phyloP scores from a whole-genome alignment of 2,797 vertebrate species.

The Phataginus tetradactyla region DNA sequence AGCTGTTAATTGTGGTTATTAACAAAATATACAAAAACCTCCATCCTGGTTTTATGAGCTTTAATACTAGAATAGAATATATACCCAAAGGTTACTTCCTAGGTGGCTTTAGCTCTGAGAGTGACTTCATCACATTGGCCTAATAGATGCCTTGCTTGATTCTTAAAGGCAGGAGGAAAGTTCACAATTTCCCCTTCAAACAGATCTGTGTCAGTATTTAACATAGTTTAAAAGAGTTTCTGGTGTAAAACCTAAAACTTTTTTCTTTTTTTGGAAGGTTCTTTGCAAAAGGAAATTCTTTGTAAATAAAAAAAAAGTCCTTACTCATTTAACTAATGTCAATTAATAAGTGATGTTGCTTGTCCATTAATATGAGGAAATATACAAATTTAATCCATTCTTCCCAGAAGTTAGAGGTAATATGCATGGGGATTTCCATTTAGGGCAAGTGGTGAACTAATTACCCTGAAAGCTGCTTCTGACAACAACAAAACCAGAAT shows the following conservation, averaged over 20 bases:
- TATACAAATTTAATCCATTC: conserved; percentile 15
- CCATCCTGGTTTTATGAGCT: background rate
- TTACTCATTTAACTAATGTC: conserved; percentile 8
- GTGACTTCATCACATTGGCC: background rate
- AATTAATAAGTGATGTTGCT: conserved; percentile 5
- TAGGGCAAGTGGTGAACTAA: background rate
- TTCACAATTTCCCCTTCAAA: background rate
- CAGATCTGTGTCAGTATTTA: background rate
- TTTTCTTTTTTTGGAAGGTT: background rate
- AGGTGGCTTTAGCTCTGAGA: conserved; percentile 5
- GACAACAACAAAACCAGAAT: background rate
- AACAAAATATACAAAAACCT: conserved; percentile 40
- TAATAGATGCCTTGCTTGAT: background rate
- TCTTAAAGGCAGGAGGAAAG: conserved; percentile 7
- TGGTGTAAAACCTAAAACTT: background rate
- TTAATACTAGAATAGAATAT: conserved; percentile 44
- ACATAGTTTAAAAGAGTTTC: conserved; percentile 22
- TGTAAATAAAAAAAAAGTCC: background rate
- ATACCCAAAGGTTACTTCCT: background rate
- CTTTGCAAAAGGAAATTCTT: conserved; percentile 46
- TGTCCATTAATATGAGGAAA: background rate
- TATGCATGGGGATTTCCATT: background rate
- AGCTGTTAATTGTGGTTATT: conserved; percentile 56
- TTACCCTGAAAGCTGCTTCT: background rate
- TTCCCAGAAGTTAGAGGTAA: conserved; percentile 17